Conservation (phyloP, 2,113 vertebrate species). For the Ancistrus triradiatus region DNA sequence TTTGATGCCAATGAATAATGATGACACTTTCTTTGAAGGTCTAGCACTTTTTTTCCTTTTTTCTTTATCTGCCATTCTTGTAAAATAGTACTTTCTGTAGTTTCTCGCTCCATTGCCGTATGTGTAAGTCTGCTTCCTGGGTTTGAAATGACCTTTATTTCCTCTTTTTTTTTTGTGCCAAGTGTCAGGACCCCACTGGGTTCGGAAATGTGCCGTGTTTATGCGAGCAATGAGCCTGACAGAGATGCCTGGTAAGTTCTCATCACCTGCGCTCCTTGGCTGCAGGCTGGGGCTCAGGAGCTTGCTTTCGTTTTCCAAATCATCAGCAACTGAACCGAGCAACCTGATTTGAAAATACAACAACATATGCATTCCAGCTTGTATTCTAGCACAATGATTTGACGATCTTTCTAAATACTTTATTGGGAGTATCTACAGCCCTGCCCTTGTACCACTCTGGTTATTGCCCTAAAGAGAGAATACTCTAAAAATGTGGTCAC, state of each 20-base stretch:
- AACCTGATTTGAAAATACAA: no score
- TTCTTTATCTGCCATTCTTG: neutral
- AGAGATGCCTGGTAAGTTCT: conserved; percentile 55
- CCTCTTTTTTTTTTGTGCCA: conserved; percentile 49
- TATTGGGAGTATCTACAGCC: no score
- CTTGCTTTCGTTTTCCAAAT: neutral
- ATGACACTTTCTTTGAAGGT: neutral
- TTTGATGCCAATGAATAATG: neutral
- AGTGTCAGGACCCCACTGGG: conserved; percentile 54
- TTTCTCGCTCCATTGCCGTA: neutral
- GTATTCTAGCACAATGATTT: no score
- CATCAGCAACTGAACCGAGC: conserved; percentile 28
- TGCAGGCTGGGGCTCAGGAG: conserved; percentile 18
- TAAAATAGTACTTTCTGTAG: neutral
- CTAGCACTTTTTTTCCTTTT: neutral
- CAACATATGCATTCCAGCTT: no score
- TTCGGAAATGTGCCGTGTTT: conserved; percentile 55
- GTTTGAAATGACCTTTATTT: conserved; percentile 49
- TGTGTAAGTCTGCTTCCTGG: no score
- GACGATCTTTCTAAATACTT: no score
- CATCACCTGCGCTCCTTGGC: neutral
- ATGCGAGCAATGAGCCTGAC: conserved; percentile 52
- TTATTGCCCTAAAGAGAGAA: no score
- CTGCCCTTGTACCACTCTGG: no score
- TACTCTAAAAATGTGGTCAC: no score